These are phyloP conservation scores for Dascyllus trimaculatus DNA, from an alignment of 2,113 vertebrate genomes.

Conservation along the genomic window DNA sequence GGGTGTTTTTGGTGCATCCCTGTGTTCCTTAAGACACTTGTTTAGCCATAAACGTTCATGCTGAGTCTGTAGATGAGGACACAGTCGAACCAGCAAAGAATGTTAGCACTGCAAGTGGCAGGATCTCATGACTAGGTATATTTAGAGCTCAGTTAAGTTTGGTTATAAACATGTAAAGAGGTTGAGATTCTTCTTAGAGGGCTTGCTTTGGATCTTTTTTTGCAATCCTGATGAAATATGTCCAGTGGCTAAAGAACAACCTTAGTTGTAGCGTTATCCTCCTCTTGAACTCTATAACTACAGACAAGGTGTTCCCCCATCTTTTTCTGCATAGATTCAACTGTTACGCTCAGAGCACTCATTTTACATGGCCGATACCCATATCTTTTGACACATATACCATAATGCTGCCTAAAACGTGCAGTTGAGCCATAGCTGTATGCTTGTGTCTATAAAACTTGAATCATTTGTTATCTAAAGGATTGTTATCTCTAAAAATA, in stretches of 20 bases:
- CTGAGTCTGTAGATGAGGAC: not conserved
- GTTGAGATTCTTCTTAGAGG: not conserved
- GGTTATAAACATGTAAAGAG: not conserved
- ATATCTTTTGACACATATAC: not conserved
- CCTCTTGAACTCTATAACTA: slow-evolving; percentile 3
- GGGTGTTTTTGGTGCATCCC: too few species aligned
- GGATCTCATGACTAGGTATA: not conserved
- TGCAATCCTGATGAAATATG: slow-evolving; percentile 51
- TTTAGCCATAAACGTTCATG: not conserved
- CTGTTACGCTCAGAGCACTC: not conserved
- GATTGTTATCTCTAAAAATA: not conserved
- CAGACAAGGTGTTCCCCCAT: not conserved
- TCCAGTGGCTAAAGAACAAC: slow-evolving; percentile 30
- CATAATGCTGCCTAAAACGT: not conserved
- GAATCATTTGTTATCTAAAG: not conserved
- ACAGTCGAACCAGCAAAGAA: not conserved
- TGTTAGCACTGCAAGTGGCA: not conserved
- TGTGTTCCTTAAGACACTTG: not conserved
- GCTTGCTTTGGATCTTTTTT: slow-evolving; percentile 19
- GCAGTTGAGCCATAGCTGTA: not conserved
- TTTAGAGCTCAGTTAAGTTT: not conserved
- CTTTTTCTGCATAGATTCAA: not conserved
- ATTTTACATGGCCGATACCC: not conserved
- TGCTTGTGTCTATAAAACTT: not conserved
- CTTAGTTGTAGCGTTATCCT: slow-evolving; percentile 21